Evolutionary conservation across 1,140 invertebrate species (phyloP), one percentile per base, ranked within the genome.

Genomic region (Phocides pigmalion): DNA sequence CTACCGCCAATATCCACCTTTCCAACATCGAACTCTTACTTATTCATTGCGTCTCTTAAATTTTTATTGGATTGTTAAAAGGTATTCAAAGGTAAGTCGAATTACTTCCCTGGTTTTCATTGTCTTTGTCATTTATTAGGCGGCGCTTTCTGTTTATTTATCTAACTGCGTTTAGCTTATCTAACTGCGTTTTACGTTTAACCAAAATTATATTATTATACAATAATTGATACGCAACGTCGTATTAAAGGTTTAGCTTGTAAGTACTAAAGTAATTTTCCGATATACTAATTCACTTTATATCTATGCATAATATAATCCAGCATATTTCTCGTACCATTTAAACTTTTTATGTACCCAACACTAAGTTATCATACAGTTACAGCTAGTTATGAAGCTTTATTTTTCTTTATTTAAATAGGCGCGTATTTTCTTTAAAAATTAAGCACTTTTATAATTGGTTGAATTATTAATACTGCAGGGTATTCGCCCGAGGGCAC

Each of bases 1-100:
- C 88, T 89, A 89, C 87, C 85, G 82, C 85, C 88, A 90, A 90
- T 90, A 90, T 90, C 77, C 82, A 82, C 79, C 82, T 88, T 84
- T 84, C 80, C 81, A 78, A 88, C 83, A 88, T 87, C 83, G 84
- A 87, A 88, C 84, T 89, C 84, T 87, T 80, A 82, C 84, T 84
- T 84, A 84, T 87, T 81, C 74, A 71, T 77, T 81, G 76, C 79
- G 74, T 84, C 76, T 79, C 74, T 70, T 74, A 82, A 82, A 79
- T 75, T 84, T 85, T 83, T 83, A 84, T 84, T 82, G 76, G 67
- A 79, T 76, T 81, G 76, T 74, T 63, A 68, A 66, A 74, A 73
- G 65, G 68, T 70, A 73, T 70, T 68, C 50, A 46, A 66, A 70
- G 28, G 37, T 49, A 62, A 59, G 17, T 44, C 14, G 41, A 39